These are phyloP conservation scores for Tetragonula clypearis DNA, from an alignment of 1,140 invertebrate genomes.

Conservation along the genomic window DNA sequence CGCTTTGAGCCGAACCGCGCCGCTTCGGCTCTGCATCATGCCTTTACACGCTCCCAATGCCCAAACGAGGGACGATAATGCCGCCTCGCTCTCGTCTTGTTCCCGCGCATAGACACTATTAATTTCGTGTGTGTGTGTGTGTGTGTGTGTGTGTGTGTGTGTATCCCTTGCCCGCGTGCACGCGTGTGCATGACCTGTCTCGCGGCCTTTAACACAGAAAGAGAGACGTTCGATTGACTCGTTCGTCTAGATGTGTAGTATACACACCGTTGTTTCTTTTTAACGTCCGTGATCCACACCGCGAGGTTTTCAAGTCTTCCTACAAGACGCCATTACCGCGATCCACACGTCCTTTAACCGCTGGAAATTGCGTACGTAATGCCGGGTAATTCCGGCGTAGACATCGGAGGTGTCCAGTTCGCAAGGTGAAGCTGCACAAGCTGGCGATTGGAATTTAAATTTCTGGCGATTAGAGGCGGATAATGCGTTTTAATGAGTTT, in stretches of 20 bases:
- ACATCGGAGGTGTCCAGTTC: background rate
- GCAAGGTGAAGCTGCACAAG: no score
- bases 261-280: conserved; percentile 17
- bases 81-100: conserved; percentile 68
- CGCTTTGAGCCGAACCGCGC: conserved; percentile 77
- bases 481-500: background rate
- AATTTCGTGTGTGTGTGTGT: conserved; percentile 67
- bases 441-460: conserved; percentile 17
- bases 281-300: conserved; percentile 6
- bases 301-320: background rate
- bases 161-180: conserved; percentile 56
- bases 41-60: conserved; percentile 79
- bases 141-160: background rate
- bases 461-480: background rate
- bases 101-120: conserved; percentile 79
- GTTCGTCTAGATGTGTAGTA: conserved; percentile 49
- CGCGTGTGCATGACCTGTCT: conserved; percentile 60
- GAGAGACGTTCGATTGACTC: conserved; percentile 68
- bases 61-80: conserved; percentile 79
- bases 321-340: background rate
- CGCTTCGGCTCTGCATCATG: conserved; percentile 77
- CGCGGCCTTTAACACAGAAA: conserved; percentile 44
- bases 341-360: background rate
- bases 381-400: background rate
- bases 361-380: conserved; percentile 21